These are phyloP conservation scores for Drosophila fuyamai DNA, from an alignment of 1,140 invertebrate genomes.

Conservation along the genomic window DNA sequence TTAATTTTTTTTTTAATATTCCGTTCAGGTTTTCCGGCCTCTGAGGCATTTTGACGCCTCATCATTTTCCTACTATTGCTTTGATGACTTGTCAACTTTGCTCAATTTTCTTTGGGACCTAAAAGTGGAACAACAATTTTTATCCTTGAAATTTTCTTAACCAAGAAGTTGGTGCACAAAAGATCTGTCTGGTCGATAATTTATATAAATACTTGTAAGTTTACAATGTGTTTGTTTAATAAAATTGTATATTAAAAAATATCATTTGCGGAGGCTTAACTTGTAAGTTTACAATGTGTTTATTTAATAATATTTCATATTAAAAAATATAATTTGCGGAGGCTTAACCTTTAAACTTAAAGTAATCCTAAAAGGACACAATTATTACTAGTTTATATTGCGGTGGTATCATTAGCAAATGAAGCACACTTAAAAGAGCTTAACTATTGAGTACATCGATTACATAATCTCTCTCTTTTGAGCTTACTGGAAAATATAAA, in stretches of 20 bases:
- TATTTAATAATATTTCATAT: no score
- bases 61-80: conserved; percentile 27
- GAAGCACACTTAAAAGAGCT: conserved; percentile 9
- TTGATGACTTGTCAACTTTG: conserved; percentile 42
- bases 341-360: no score
- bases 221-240: no score
- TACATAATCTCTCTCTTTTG: conserved; percentile 7
- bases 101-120: conserved; percentile 1
- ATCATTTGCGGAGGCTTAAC: no score
- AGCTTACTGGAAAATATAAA: conserved; percentile 11
- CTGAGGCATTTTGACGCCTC: conserved; percentile 58
- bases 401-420: neutral
- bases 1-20: conserved; percentile 51
- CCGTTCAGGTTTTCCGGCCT: conserved; percentile 40
- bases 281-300: no score
- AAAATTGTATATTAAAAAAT: no score
- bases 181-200: neutral
- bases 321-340: no score
- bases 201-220: no score
- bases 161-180: neutral
- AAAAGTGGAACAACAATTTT: neutral
- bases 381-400: neutral
- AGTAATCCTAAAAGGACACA: no score
- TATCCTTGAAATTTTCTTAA: neutral
- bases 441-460: conserved; percentile 4